A percentile compares a stretch with the other conserved stretches of the same genome.
phyloP scores from a whole-genome alignment of 64 coral and sea anemone species.

The Montipora capricornis region DNA sequence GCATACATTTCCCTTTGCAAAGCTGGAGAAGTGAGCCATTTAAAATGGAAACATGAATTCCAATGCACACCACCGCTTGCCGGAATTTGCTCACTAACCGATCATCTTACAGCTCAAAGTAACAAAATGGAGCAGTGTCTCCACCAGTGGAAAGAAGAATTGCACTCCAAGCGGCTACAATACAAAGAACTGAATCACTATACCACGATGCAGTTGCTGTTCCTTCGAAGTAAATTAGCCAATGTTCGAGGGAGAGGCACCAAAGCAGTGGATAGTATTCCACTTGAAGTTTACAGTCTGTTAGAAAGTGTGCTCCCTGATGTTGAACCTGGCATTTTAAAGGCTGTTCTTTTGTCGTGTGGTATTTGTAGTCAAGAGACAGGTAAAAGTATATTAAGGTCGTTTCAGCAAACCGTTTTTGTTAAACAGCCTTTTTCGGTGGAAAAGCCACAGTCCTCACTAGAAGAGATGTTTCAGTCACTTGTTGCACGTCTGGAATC shows the following conservation, averaged over 20 bases:
- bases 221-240: constrained; percentile 64
- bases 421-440: neutral
- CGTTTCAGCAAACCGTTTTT: neutral
- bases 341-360: constrained; percentile 24
- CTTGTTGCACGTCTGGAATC: constrained; percentile 22
- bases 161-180: constrained; percentile 56
- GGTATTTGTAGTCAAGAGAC: constrained; percentile 23
- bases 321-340: constrained; percentile 44
- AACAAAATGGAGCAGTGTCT: constrained; percentile 65
- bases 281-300: constrained; percentile 69
- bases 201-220: constrained; percentile 73
- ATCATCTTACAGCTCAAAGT: constrained; percentile 36
- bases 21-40: constrained; percentile 80
- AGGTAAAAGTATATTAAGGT: neutral
- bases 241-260: constrained; percentile 29
- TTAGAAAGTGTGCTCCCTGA: constrained; percentile 81
- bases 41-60: constrained; percentile 70
- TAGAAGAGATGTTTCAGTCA: neutral
- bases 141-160: constrained; percentile 65
- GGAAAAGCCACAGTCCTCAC: neutral
- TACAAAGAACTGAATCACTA: constrained; percentile 76
- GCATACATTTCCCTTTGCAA: constrained; percentile 71
- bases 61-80: constrained; percentile 16
- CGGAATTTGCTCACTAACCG: neutral
- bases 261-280: constrained; percentile 24